Evolutionary conservation across 2,888 invertebrate species (phyloP), one percentile per base, ranked within the genome.

Genomic region (Tridacna crocea): DNA sequence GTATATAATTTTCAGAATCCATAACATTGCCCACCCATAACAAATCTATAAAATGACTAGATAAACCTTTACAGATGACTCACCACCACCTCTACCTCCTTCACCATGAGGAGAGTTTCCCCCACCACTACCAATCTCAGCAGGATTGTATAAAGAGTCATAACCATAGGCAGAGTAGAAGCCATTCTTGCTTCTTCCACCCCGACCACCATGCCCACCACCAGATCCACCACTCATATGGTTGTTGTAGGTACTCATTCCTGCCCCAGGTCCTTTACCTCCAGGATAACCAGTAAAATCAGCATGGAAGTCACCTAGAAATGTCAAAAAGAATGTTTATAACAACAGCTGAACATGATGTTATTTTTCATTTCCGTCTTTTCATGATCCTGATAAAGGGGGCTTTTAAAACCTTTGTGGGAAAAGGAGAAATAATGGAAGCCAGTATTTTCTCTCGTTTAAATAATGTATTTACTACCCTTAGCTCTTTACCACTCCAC

Each of bases 191-290:
- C 90, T 83, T 65, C 89, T 72, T 1, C 91, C 91, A 58, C 92
- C 92, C 24, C 91, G 83, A n/a, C 92, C 92, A 13, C 91, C 92
- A 72, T 92, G 91, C 27, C 88, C 92, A 12, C 87, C 92, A 24
- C 91, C 92, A 12, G 88, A 87, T 2, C 91, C 91, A 13, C 90
- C 90, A 36, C 80, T 75, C 36, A 83, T 80, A 55, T 85, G 65
- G 8, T 74, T 66, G 51, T 82, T 75, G 61, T 61, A 61, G 58
- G 87, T 81, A 72, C 55, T 68, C 13, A 83, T 73, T 15, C 92
- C 91, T 13, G 80, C 72, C 0, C 91, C 91, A 12, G 87, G 88
- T 12, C 92, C 92, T 27, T 75, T 47, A 17, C 84, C 87, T 13
- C 79, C 84, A 27, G 85, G 27, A 73, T 87, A 86, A 0, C 91